Evolutionary conservation across 2,888 invertebrate genomes (phyloP).

Genomic region (Tholera decimalis): DNA sequence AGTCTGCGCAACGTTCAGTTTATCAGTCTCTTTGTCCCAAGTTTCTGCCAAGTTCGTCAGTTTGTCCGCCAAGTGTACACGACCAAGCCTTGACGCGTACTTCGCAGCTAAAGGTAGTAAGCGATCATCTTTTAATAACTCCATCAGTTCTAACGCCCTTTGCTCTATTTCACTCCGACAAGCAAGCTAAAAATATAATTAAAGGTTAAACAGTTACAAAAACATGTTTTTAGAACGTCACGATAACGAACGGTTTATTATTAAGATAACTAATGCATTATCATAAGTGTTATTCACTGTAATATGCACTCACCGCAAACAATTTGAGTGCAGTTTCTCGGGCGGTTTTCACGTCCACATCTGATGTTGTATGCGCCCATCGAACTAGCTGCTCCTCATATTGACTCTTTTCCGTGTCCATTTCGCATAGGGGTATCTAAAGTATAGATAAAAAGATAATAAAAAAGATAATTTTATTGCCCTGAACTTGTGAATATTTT

Average conservation of each 20-base stretch:
- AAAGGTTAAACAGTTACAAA: constrained; percentile 5
- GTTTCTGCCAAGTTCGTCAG: constrained; percentile 92
- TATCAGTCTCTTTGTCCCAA: constrained; percentile 81
- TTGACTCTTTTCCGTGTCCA: constrained; percentile 95
- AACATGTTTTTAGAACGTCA: constrained; percentile 41
- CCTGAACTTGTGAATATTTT: too few relatives aligned
- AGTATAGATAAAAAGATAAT: too few relatives aligned
- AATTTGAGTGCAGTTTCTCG: constrained; percentile 96
- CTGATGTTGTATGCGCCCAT: constrained; percentile 92
- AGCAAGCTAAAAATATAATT: constrained; percentile 92
- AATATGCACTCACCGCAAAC: constrained; percentile 94
- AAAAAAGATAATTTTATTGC: background rate
- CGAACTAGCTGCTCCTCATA: constrained; percentile 95
- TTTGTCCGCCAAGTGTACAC: constrained; percentile 95
- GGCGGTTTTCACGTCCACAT: constrained; percentile 93
- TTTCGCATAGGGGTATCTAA: constrained; percentile 94
- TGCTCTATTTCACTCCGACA: constrained; percentile 96
- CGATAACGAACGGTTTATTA: constrained; percentile 16
- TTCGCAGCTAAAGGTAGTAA: constrained; percentile 96
- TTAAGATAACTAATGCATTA: constrained; percentile 12
- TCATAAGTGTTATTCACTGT: constrained; percentile 31
- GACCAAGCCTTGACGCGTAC: constrained; percentile 95
- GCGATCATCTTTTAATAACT: constrained; percentile 95
- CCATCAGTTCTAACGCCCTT: constrained; percentile 96
- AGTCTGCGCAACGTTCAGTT: constrained; percentile 77